These are phyloP conservation scores for Bemisia tabaci DNA, from an alignment of 1,140 invertebrate genomes.

Conservation along the genomic window DNA sequence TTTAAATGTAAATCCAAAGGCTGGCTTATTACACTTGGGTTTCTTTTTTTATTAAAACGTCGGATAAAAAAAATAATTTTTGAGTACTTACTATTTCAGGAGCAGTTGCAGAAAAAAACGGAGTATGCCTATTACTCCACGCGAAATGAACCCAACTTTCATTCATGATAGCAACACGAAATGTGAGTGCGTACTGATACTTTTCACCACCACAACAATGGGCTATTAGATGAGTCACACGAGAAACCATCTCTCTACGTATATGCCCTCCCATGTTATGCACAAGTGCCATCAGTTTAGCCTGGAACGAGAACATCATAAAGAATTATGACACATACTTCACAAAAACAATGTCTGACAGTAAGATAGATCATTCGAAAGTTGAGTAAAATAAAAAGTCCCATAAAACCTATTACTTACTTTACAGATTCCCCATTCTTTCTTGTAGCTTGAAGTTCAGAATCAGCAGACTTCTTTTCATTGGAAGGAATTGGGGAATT, in stretches of 20 bases:
- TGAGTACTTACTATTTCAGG: slow-evolving; percentile 59
- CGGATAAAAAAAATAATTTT: too few relatives aligned
- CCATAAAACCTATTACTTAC: neutral
- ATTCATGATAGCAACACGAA: slow-evolving; percentile 75
- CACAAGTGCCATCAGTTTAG: slow-evolving; percentile 65
- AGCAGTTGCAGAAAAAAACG: slow-evolving; percentile 47
- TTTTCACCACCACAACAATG: slow-evolving; percentile 75
- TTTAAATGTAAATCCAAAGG: too few relatives aligned
- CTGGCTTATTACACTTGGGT: neutral
- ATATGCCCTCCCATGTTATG: slow-evolving; percentile 92
- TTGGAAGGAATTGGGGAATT: neutral
- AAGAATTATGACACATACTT: slow-evolving; percentile 12
- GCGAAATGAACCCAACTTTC: slow-evolving; percentile 72
- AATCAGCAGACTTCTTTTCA: neutral
- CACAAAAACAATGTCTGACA: slow-evolving; percentile 5
- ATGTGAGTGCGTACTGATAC: slow-evolving; percentile 72
- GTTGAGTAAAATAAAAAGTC: neutral
- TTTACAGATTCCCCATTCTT: neutral
- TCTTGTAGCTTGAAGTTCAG: neutral
- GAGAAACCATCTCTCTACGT: slow-evolving; percentile 69
- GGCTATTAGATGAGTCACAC: slow-evolving; percentile 85
- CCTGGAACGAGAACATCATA: slow-evolving; percentile 39
- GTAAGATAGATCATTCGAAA: neutral
- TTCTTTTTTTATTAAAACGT: too few relatives aligned
- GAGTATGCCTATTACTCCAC: slow-evolving; percentile 63